Base-by-base conservation (phyloP, 2,113 vertebrate genomes). In the Lamprologus sp. region DNA sequence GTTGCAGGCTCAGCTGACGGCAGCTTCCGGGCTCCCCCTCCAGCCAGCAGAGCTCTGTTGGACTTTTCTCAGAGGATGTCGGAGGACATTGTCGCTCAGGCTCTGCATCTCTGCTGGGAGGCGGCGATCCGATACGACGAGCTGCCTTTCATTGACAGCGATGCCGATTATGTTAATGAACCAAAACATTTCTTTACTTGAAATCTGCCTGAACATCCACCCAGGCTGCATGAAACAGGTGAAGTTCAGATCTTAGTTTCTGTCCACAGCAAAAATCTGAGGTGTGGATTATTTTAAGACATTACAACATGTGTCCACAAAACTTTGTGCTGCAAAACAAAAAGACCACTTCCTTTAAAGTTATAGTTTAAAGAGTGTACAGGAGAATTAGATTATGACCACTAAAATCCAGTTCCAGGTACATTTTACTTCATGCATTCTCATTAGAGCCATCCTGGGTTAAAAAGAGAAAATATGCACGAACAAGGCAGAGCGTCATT, bases 91-190 rank as follows among this genome's bases (percentile, higher is more conserved):
- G 9, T 93, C 0, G 14, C 87, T 10, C 85, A 89, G 85, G 92
- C 89, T 35, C 70, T 92, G 55, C 90, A 81, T 86, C 70, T 89
- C 54, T 89, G 86, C 87, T 92, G 90, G 90, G 55, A 88, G 79
- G 28, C 11, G 4, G 49, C 85, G 14, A 63, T 81, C 2, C 65
- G 5, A 4, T 79, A 56, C 79, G 11, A 81, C 5, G 13, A 88
- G 2, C 9, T 90, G 11, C 90, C 90, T 15, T 49, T 77, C 70
- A 19, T 77, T 49, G 70, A 77, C 70, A 49, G 70, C 3, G 2
- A 75, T 0, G 4, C 9, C 0, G 6, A 77, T 49, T 8, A 49
- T 77, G 26, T 31, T n/a, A 19, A n/a, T 77, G 26, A 49, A 77
- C 15, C 45, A 4, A 49, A 28, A 77, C 45, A 8, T 31, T 49